Conservation (phyloP, 92 coral and sea anemone genomes). For the Chrysogorgia sp. region DNA sequence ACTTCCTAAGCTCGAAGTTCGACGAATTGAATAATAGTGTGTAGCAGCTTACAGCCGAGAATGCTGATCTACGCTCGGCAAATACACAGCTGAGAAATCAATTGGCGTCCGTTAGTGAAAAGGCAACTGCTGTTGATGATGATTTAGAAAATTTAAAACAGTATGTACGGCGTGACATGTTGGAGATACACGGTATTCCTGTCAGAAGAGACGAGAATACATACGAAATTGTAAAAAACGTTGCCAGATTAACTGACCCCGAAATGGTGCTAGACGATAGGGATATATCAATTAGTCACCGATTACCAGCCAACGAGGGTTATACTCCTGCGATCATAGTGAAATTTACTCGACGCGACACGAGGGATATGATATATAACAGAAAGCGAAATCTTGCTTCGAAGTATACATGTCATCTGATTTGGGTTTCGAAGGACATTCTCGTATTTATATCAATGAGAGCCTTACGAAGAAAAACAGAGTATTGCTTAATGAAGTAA, state of each 20-base stretch:
- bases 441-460: conserved; percentile 20
- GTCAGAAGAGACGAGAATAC: conserved; percentile 26
- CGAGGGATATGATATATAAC: conserved; percentile 9
- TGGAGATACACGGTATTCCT: conserved; percentile 26
- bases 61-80: conserved; percentile 1
- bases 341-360: conserved; percentile 1
- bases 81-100: background rate
- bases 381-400: background rate
- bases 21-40: background rate
- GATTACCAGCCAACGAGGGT: conserved; percentile 9
- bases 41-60: conserved; percentile 1
- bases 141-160: conserved; percentile 10
- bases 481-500: conserved; percentile 8
- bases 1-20: conserved; percentile 12
- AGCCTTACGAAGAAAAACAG: conserved; percentile 18
- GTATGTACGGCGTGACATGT: conserved; percentile 26
- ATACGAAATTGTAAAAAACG: conserved; percentile 14
- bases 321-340: background rate
- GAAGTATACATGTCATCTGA: background rate
- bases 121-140: background rate
- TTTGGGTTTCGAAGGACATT: conserved; percentile 12
- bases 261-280: background rate
- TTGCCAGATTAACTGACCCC: conserved; percentile 26
- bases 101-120: background rate
- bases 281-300: conserved; percentile 36